phyloP scores from a whole-genome alignment of 2,797 vertebrate genomes.

The Gobio occitaniae region DNA sequence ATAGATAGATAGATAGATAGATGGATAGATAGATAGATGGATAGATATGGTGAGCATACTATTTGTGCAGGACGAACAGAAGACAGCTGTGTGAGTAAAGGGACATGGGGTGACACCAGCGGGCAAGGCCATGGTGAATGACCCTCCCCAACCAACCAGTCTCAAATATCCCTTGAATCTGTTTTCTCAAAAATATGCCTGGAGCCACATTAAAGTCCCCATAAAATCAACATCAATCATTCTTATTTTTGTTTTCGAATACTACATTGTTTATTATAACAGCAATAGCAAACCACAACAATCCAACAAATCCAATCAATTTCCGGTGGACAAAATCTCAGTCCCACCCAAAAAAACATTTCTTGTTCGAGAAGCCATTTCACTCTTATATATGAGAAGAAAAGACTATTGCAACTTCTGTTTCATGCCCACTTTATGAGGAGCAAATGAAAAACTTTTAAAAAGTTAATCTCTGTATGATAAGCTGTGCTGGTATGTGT shows the following conservation, averaged over 20 bases:
- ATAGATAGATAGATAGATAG: neutral
- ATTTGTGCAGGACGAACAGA: slow-evolving; percentile 63
- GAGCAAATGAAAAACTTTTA: neutral
- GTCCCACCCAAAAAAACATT: neutral
- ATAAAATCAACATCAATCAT: neutral
- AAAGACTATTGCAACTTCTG: neutral
- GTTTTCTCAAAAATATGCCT: neutral
- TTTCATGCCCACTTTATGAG: neutral
- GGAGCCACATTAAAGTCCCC: neutral
- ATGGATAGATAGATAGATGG: neutral
- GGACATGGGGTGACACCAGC: slow-evolving; percentile 65
- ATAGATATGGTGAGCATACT: neutral
- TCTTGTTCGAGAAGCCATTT: neutral
- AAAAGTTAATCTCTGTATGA: neutral
- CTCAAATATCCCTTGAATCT: neutral
- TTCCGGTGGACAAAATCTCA: neutral
- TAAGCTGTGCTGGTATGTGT: neutral
- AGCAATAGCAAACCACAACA: neutral
- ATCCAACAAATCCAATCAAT: neutral
- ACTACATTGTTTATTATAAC: neutral
- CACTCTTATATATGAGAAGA: neutral
- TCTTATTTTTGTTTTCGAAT: neutral
- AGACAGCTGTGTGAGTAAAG: slow-evolving; percentile 75
- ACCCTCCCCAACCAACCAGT: neutral
- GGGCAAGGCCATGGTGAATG: slow-evolving; percentile 58